phyloP scores from a whole-genome alignment of 1,140 invertebrate genomes.

The Pristionchus pacificus region DNA sequence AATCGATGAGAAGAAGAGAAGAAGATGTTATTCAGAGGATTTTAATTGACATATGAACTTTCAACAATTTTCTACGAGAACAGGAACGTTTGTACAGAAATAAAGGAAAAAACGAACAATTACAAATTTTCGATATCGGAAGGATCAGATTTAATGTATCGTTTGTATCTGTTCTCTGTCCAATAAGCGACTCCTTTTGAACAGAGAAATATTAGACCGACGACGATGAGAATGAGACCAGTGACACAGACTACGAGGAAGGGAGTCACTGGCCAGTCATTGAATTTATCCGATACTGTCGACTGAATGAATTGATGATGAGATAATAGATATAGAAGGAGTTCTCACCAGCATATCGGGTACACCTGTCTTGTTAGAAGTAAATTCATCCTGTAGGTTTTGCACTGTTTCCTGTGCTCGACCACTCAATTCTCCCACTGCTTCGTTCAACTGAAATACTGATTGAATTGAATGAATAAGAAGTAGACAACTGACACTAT shows the following conservation, averaged over 20 bases:
- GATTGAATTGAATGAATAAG: too few species aligned
- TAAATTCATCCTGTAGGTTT: conserved; percentile 16
- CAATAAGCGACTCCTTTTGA: not conserved
- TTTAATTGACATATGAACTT: too few species aligned
- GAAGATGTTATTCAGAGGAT: too few species aligned
- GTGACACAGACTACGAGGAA: conserved; percentile 19
- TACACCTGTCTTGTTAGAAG: conserved; percentile 17
- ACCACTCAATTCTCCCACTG: conserved; percentile 15
- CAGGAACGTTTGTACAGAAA: too few species aligned
- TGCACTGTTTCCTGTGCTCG: conserved; percentile 21
- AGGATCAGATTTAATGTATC: not conserved
- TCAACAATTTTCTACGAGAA: too few species aligned
- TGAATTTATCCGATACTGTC: conserved; percentile 8
- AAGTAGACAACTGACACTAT: conserved; percentile 26
- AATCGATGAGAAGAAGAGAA: too few species aligned
- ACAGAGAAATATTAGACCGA: not conserved
- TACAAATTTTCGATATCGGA: not conserved
- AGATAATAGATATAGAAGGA: not conserved
- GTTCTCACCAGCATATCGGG: conserved; percentile 16
- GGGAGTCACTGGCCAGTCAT: conserved; percentile 23
- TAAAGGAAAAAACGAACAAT: not conserved
- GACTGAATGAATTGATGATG: conserved; percentile 7
- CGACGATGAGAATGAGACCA: conserved; percentile 15
- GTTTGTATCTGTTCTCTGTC: not conserved
- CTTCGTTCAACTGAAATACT: conserved; percentile 10